These are phyloP conservation scores for Steinernema hermaphroditum DNA, from an alignment of 2,888 invertebrate genomes.

Conservation along the genomic window DNA sequence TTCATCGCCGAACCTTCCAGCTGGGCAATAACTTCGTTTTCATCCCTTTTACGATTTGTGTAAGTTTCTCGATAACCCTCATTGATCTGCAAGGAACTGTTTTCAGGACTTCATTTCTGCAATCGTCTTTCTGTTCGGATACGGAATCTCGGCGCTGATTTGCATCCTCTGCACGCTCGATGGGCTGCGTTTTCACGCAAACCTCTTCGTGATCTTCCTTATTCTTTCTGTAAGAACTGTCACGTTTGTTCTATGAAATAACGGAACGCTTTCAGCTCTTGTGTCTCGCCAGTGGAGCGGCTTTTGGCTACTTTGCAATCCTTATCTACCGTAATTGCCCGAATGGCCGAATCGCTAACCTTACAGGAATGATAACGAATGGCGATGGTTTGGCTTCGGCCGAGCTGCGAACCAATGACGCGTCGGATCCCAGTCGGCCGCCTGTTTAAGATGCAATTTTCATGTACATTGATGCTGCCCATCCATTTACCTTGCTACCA, in stretches of 20 bases:
- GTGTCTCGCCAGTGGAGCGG: background rate
- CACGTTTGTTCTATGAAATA: background rate
- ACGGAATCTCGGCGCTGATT: conserved; percentile 7
- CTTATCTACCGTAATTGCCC: conserved; percentile 20
- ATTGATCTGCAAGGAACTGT: too few species aligned
- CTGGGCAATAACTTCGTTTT: conserved; percentile 8
- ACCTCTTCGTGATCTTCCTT: background rate
- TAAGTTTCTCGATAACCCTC: too few species aligned
- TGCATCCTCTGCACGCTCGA: conserved; percentile 13
- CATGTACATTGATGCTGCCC: too few species aligned
- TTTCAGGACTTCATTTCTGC: conserved; percentile 14
- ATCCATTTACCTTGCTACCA: too few species aligned
- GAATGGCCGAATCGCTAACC: conserved; percentile 7
- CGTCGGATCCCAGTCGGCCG: background rate
- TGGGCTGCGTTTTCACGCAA: background rate
- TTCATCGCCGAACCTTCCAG: conserved; percentile 16
- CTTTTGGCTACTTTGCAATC: conserved; percentile 14
- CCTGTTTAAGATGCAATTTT: background rate
- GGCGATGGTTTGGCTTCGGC: background rate
- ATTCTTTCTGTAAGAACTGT: background rate
- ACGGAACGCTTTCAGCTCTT: conserved; percentile 16
- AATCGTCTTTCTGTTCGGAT: conserved; percentile 6
- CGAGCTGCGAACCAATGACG: background rate
- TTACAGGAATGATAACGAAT: conserved; percentile 1
- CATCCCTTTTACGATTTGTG: conserved; percentile 1